Conservation (phyloP, 2,888 invertebrate species). For the Epinotia nisella region DNA sequence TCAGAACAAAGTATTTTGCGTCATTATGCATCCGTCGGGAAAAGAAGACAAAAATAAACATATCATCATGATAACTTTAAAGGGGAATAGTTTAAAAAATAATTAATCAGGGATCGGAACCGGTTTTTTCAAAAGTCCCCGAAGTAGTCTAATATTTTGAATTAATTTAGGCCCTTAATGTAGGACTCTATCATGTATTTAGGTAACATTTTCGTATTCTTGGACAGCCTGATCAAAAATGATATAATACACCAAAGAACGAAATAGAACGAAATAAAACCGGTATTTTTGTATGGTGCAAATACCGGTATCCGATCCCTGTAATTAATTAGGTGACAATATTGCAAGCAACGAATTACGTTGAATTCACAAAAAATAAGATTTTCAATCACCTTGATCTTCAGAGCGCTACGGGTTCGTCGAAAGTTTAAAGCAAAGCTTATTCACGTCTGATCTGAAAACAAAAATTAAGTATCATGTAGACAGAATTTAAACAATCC, state of each 20-base stretch:
- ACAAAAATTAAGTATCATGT: constrained; percentile 5
- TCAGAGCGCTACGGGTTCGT: constrained; percentile 27
- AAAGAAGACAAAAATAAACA: constrained; percentile 43
- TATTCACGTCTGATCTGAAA: constrained; percentile 39
- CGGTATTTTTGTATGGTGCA: no score
- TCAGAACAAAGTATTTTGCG: constrained; percentile 38
- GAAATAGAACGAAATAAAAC: no score
- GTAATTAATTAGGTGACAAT: not conserved
- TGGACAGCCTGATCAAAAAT: no score
- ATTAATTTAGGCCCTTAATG: no score
- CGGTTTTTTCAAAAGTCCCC: no score
- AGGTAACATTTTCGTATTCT: no score
- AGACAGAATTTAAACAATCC: not conserved
- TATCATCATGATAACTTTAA: constrained; percentile 32
- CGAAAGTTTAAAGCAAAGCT: constrained; percentile 41
- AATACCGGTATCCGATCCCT: no score
- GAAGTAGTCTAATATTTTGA: no score
- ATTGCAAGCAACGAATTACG: not conserved
- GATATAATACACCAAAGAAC: no score
- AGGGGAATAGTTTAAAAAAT: not conserved
- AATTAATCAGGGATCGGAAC: no score
- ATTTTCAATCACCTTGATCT: constrained; percentile 8
- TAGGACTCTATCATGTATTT: no score
- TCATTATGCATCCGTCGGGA: constrained; percentile 46
- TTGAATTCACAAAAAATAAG: not conserved